Conservation (phyloP, 2,888 invertebrate species). For the Callimorpha dominula region DNA sequence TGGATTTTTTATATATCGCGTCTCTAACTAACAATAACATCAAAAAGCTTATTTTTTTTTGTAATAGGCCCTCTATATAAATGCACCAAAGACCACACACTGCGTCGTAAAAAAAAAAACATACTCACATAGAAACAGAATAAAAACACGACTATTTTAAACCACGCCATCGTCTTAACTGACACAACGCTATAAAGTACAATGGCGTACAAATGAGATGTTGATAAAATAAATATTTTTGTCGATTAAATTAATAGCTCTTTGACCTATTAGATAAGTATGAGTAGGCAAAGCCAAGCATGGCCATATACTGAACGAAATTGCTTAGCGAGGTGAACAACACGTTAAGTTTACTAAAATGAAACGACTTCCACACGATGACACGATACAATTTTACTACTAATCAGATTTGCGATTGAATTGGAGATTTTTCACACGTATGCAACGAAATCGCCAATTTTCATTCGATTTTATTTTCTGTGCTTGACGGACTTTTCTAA, state of each 20-base stretch:
- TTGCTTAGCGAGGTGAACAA: not conserved
- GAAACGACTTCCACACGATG: too few relatives aligned
- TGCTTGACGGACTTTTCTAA: too few relatives aligned
- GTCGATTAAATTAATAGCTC: too few relatives aligned
- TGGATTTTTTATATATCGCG: not conserved
- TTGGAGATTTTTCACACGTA: too few relatives aligned
- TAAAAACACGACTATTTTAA: constrained; percentile 1
- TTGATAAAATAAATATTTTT: not conserved
- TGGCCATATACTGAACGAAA: not conserved
- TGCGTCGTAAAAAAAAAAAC: not conserved
- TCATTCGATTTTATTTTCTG: too few relatives aligned
- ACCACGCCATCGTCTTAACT: not conserved
- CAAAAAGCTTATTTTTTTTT: not conserved
- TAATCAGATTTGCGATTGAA: too few relatives aligned
- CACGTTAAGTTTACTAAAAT: too few relatives aligned
- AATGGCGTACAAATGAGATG: not conserved
- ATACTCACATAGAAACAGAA: constrained; percentile 18
- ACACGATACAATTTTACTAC: too few relatives aligned
- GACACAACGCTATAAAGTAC: not conserved
- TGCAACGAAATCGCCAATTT: too few relatives aligned
- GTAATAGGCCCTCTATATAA: not conserved
- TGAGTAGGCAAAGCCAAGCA: not conserved
- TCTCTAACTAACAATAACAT: not conserved
- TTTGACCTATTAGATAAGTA: not conserved
- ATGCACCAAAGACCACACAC: not conserved